Conservation (phyloP, 2,888 invertebrate genomes). For the Tetragnatha montana region DNA sequence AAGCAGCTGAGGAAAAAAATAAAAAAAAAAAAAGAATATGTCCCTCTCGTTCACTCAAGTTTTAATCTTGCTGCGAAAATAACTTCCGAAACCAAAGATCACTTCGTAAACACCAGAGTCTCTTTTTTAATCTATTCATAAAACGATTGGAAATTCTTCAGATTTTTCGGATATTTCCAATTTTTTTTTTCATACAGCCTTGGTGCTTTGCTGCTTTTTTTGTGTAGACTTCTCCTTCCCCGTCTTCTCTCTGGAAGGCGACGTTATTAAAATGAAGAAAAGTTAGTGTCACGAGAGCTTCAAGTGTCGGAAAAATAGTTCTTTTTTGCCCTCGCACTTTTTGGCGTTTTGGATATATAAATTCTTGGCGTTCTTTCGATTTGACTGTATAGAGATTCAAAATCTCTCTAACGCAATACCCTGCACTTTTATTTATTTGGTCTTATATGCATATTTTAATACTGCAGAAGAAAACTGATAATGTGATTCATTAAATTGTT, state of each 20-base stretch:
- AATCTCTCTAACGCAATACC: no score
- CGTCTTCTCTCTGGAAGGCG: not conserved
- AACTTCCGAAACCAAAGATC: constrained; percentile 50
- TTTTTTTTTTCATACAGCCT: constrained; percentile 16
- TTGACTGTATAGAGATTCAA: not conserved
- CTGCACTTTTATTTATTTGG: no score
- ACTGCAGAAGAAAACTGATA: not conserved
- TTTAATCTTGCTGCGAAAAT: constrained; percentile 51
- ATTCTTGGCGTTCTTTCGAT: constrained; percentile 29
- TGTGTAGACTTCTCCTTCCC: not conserved
- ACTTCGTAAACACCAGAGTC: constrained; percentile 26
- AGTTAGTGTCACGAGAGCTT: constrained; percentile 49
- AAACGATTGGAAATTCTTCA: constrained; percentile 55
- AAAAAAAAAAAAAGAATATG: no score
- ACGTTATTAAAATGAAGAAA: constrained; percentile 36
- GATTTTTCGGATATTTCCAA: constrained; percentile 38
- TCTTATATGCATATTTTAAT: not conserved
- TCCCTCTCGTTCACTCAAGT: constrained; percentile 14
- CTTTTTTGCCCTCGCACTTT: not conserved
- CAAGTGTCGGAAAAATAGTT: constrained; percentile 11
- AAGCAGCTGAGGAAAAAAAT: not conserved
- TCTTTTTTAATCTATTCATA: constrained; percentile 48
- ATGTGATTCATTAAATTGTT: not conserved
- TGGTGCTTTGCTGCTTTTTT: constrained; percentile 28
- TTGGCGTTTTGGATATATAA: constrained; percentile 2